Base-by-base conservation (phyloP, 2,797 vertebrate species). In the Bryconaethiops microstoma region DNA sequence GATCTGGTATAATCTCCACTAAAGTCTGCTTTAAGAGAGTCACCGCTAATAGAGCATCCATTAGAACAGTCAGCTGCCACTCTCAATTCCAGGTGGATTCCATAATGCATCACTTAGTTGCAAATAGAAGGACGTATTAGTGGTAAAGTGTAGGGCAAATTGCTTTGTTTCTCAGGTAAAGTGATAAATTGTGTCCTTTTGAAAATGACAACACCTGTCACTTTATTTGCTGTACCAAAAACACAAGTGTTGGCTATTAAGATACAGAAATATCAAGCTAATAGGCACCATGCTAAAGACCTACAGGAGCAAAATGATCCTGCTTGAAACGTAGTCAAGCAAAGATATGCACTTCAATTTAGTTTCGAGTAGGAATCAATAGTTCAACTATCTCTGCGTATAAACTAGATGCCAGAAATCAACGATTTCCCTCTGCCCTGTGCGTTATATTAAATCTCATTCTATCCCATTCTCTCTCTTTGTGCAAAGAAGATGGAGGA, bases 321-420 rank as follows among this genome's bases (percentile, higher is more conserved):
- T 52, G 45, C 68, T 52, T 23, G 55, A 60, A 60, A n/a, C n/a
- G 12, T 1, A 74, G 35, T 62, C 25, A 57, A 40, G 39, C n/a
- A 74, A 4, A 59, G 55, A 74, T 50, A 14, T 23, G 23, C 68
- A 70, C 45, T 78, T 29, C 75, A 78, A 78, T 78, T 81, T 50
- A 19, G 71, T 76, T 71, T 84, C 76, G 71, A 81, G 77, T 76
- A 81, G 64, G 23, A 48, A 59, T 74, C 65, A 62, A 77, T 63
- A 75, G 70, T 75, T 60, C 48, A n/a, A 16, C 74, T 65, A 76
- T 75, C 74, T 77, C 19, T 2, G 35, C 35, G 48, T 72, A 57
- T 74, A 25, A 42, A 45, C 19, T 42, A 48, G 64, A 55, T 84
- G 35, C 70, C 55, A 23, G 40, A 80, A 78, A 77, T 78, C 76